Base-by-base conservation (phyloP, 2,888 invertebrate genomes). In the Limenitis camilla region DNA sequence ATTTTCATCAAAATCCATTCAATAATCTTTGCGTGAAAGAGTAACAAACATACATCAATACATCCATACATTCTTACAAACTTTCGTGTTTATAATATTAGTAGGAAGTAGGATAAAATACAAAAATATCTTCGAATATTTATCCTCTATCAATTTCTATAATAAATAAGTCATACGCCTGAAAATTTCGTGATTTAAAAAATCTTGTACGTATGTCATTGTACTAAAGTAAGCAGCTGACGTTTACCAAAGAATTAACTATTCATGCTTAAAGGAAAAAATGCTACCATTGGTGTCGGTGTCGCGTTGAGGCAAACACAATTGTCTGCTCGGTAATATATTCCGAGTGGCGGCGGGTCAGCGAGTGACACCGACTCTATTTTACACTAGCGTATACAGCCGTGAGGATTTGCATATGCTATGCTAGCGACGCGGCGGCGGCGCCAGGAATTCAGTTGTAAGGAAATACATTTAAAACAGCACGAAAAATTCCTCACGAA, bases 281-380 rank as follows among this genome's bases (percentile, higher is more conserved):
- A 55, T 41, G 31, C 47, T 45, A 52, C 52, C 38, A 52, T 40
- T 38, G n/a, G n/a, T n/a, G n/a, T n/a, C n/a, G 48, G 47, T 36
- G 45, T 38, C 47, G 44, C 28, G 28, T 43, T 6, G 31, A 55
- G 32, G 40, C 44, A 10, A 49, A 54, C 39, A 38, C 62, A 58
- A 61, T 61, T 56, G 61, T 61, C 50, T 54, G 33, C 52, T 44
- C 56, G 55, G 62, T 82, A 84, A 85, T 82, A 63, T 84, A 84
- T 84, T 79, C 84, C 48, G 58, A 68, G 66, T 65, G 71, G 61
- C 72, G 64, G 53, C 67, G 69, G 84, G 83, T 84, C 83, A 79
- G 61, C 68, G 67, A 63, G 66, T 76, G 76, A 74, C 79, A 76
- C 68, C 64, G 67, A 56, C 63, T 63, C 64, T 51, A 51, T 49